Conservation (phyloP, 2,888 invertebrate species). For the Phalera bucephala region DNA sequence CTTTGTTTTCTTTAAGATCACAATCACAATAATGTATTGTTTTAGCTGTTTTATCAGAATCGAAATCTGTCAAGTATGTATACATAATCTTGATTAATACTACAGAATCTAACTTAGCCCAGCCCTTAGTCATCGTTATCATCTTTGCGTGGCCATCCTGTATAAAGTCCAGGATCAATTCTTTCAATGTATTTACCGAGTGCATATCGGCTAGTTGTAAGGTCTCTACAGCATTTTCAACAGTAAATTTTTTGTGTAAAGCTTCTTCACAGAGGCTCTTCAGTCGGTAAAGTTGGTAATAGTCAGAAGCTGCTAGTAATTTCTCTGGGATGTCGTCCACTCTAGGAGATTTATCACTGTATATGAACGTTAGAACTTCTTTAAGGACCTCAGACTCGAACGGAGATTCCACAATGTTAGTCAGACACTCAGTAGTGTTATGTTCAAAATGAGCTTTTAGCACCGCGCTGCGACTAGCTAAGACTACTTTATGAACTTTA, state of each 20-base stretch:
- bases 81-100: constrained; percentile 70
- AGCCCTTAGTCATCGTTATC: constrained; percentile 70
- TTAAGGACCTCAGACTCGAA: constrained; percentile 64
- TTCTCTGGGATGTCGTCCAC: constrained; percentile 73
- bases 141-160: constrained; percentile 72
- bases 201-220: constrained; percentile 70
- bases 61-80: constrained; percentile 69
- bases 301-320: constrained; percentile 71
- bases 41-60: too few relatives aligned
- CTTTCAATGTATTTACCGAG: constrained; percentile 61
- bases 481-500: constrained; percentile 61
- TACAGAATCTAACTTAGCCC: constrained; percentile 67
- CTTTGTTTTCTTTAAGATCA: constrained; percentile 62
- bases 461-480: too few relatives aligned
- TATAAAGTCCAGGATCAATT: constrained; percentile 67
- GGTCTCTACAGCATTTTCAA: constrained; percentile 73
- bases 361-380: constrained; percentile 69
- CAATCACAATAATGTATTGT: too few relatives aligned
- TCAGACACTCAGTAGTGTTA: constrained; percentile 66
- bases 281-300: constrained; percentile 65
- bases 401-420: constrained; percentile 65
- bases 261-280: constrained; percentile 73
- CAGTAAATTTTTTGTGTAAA: constrained; percentile 66
- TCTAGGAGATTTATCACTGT: constrained; percentile 70
- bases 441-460: too few relatives aligned